Conservation (phyloP, 2,113 vertebrate genomes). For the Corydoras sp. region DNA sequence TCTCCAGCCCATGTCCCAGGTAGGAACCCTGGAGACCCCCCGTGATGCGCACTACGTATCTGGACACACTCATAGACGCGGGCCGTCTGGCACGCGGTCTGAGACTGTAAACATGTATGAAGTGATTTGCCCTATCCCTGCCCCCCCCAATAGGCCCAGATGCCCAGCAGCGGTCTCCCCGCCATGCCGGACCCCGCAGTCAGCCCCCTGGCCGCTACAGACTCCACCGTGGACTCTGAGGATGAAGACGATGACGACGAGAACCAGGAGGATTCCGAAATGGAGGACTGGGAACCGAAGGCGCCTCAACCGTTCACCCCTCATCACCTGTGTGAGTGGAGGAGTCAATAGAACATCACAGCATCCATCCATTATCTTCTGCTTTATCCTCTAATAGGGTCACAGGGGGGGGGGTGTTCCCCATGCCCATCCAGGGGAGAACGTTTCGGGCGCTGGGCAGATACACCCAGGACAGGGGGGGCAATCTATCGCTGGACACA, state of each 20-base stretch:
- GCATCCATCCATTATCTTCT: too few species aligned
- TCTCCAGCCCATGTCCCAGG: slow-evolving; percentile 76
- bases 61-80: too few species aligned
- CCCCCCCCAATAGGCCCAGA: slow-evolving; percentile 57
- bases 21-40: slow-evolving; percentile 40
- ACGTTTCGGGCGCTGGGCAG: too few species aligned
- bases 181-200: slow-evolving; percentile 71
- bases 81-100: too few species aligned
- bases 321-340: slow-evolving; percentile 84
- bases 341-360: not conserved
- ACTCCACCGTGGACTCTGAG: slow-evolving; percentile 81
- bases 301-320: slow-evolving; percentile 83
- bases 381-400: too few species aligned
- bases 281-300: slow-evolving; percentile 89
- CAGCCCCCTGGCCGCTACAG: slow-evolving; percentile 80
- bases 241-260: slow-evolving; percentile 78
- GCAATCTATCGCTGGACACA: too few species aligned
- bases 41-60: too few species aligned
- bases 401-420: too few species aligned
- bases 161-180: slow-evolving; percentile 76
- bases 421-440: too few species aligned
- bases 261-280: slow-evolving; percentile 80
- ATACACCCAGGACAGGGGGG: too few species aligned
- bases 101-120: too few species aligned
- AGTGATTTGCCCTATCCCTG: too few species aligned